phyloP scores from a whole-genome alignment of 2,888 invertebrate species.

The Rhimphoctona megacephalus region DNA sequence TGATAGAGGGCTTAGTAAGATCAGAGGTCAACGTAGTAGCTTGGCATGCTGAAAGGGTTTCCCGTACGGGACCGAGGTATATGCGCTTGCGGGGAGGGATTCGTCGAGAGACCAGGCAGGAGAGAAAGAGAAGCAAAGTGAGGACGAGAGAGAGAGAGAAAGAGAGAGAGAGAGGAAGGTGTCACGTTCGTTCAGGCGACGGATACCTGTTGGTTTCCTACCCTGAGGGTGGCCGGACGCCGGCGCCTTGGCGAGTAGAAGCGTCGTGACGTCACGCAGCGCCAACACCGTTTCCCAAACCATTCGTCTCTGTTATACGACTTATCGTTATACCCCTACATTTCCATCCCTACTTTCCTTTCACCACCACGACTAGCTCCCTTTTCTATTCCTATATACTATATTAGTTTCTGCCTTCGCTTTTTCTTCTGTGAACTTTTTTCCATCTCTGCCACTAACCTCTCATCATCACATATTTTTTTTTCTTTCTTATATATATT shows the following conservation, averaged over 20 bases:
- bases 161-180: conserved; percentile 54
- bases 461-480: conserved; percentile 15
- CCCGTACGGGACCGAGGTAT: conserved; percentile 65
- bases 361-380: conserved; percentile 6
- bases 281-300: conserved; percentile 57
- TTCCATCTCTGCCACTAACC: conserved; percentile 22
- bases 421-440: conserved; percentile 32
- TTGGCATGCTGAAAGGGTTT: conserved; percentile 66
- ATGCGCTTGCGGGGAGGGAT: conserved; percentile 40
- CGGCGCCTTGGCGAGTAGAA: conserved; percentile 69
- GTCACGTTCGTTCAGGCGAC: conserved; percentile 68
- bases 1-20: conserved; percentile 51
- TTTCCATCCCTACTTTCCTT: conserved; percentile 54
- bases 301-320: conserved; percentile 47
- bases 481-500: not conserved
- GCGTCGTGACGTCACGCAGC: conserved; percentile 64
- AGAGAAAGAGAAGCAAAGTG: conserved; percentile 45
- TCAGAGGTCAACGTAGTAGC: conserved; percentile 65
- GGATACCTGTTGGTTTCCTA: conserved; percentile 75
- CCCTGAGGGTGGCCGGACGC: conserved; percentile 68
- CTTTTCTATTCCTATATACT: conserved; percentile 2
- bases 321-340: conserved; percentile 64
- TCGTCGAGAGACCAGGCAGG: conserved; percentile 51
- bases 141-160: conserved; percentile 35
- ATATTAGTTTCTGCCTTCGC: conserved; percentile 30